Evolutionary conservation across 2,797 vertebrate species (phyloP).

Genomic region (Allobates femoralis): DNA sequence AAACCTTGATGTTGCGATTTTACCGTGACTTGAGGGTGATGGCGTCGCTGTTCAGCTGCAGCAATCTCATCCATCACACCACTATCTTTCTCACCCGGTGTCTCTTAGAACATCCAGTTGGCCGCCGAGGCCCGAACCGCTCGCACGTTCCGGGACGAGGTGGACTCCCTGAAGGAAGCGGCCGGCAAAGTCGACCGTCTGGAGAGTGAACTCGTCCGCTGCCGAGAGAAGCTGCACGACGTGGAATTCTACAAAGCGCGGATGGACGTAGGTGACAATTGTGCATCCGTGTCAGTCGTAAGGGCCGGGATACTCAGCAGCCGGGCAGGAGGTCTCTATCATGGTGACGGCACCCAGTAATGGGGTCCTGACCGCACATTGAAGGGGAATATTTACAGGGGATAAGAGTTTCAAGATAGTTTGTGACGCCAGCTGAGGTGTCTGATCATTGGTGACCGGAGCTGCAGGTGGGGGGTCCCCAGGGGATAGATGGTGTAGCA

Average conservation of each 20-base stretch:
- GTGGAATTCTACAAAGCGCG: conserved; percentile 96
- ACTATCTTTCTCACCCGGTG: neutral
- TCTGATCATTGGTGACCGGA: too few relatives aligned
- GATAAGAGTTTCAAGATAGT: too few relatives aligned
- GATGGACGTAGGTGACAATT: conserved; percentile 83
- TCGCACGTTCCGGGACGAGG: conserved; percentile 89
- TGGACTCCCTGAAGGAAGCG: conserved; percentile 88
- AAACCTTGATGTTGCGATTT: neutral
- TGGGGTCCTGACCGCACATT: too few relatives aligned
- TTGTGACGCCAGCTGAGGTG: too few relatives aligned
- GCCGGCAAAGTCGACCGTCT: conserved; percentile 87
- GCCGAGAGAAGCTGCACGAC: conserved; percentile 91
- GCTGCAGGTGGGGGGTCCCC: too few relatives aligned
- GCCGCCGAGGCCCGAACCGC: conserved; percentile 88
- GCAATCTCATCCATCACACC: neutral
- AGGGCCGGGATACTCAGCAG: too few relatives aligned
- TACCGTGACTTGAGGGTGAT: neutral
- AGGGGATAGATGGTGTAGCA: too few relatives aligned
- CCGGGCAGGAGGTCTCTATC: too few relatives aligned
- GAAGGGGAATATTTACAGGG: too few relatives aligned
- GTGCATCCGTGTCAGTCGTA: too few relatives aligned
- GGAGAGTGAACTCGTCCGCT: conserved; percentile 89
- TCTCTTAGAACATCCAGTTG: conserved; percentile 83
- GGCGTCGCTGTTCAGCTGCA: neutral
- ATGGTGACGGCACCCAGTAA: too few relatives aligned